phyloP scores from a whole-genome alignment of 2,888 invertebrate species.

The Sphecodes monilicornis region DNA sequence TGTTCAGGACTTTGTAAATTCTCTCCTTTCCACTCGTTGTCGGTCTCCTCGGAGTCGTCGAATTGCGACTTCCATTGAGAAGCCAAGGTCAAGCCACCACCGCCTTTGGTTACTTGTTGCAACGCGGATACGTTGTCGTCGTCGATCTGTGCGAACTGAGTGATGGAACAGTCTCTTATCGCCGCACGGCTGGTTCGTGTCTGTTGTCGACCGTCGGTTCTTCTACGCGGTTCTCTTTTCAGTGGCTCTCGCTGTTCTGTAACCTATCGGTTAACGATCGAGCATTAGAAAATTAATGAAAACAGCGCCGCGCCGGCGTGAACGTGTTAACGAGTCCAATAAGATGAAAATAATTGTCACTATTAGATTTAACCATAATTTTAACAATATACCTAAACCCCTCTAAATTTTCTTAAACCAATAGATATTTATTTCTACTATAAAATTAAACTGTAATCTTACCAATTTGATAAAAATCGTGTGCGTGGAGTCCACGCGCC shows the following conservation, averaged over 20 bases:
- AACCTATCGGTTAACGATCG: conserved; percentile 68
- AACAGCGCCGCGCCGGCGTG: too few species aligned
- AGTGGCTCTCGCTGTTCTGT: conserved; percentile 83
- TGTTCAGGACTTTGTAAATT: conserved; percentile 84
- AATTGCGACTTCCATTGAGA: conserved; percentile 98
- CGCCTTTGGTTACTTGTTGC: conserved; percentile 95
- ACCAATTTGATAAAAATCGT: too few species aligned
- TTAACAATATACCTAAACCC: too few species aligned
- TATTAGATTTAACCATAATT: too few species aligned
- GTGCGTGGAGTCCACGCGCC: too few species aligned
- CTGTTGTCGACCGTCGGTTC: conserved; percentile 79
- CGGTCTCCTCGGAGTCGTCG: conserved; percentile 97
- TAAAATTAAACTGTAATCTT: too few species aligned
- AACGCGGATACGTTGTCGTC: conserved; percentile 96
- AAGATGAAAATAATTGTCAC: too few species aligned
- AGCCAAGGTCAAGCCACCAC: conserved; percentile 93
- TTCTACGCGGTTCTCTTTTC: conserved; percentile 80
- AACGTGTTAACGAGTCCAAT: too few species aligned
- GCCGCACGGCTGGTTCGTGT: conserved; percentile 83
- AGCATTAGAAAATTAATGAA: not conserved
- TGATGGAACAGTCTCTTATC: conserved; percentile 92
- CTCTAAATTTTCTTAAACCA: too few species aligned
- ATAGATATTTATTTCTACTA: too few species aligned
- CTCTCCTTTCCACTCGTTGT: conserved; percentile 97
- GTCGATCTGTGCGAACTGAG: conserved; percentile 96